phyloP scores from a whole-genome alignment of 2,113 vertebrate species.

The Sitta europaea region DNA sequence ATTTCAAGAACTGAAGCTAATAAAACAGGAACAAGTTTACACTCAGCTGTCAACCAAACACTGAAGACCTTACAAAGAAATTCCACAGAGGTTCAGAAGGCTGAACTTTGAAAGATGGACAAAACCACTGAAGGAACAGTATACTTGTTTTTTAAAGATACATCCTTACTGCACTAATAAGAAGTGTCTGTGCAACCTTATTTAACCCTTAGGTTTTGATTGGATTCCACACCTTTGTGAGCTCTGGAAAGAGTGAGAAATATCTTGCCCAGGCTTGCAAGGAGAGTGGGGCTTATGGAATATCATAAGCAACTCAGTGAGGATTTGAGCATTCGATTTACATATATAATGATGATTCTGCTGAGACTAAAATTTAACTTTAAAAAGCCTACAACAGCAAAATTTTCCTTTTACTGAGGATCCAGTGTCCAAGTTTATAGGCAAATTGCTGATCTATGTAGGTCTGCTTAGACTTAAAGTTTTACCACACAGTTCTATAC shows the following conservation, averaged over 20 bases:
- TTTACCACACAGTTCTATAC: background rate
- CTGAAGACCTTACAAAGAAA: background rate
- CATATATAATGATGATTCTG: background rate
- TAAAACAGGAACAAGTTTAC: background rate
- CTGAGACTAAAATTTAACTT: background rate
- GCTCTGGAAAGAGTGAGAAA: background rate
- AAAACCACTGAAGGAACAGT: background rate
- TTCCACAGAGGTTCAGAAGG: background rate
- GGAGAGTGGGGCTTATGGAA: background rate
- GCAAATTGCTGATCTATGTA: background rate
- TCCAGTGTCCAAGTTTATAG: background rate
- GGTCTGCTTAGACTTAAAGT: background rate
- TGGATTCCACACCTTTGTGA: conserved; percentile 6
- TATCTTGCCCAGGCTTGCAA: background rate
- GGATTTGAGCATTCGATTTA: background rate
- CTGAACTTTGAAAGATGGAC: background rate
- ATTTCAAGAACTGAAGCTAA: background rate
- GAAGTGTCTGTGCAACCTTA: background rate
- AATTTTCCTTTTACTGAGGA: background rate
- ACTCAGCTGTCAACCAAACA: background rate
- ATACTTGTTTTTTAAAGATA: background rate
- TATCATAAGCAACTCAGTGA: background rate
- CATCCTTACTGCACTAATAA: background rate
- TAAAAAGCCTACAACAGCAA: background rate
- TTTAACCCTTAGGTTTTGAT: background rate